Conservation (phyloP, 2,797 vertebrate species). For the Sternarchorhynchus goeldii region DNA sequence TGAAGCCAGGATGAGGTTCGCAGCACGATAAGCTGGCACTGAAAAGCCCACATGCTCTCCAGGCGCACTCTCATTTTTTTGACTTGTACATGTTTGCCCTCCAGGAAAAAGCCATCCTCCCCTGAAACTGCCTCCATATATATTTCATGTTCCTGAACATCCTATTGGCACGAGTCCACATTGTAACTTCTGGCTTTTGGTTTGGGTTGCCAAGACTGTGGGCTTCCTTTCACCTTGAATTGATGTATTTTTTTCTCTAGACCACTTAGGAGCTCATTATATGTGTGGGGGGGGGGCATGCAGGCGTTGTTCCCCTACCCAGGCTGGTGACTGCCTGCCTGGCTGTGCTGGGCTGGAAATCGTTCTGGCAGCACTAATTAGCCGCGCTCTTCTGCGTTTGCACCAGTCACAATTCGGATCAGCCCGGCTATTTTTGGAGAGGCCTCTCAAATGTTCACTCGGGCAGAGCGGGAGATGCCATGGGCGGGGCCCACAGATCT, state of each 20-base stretch:
- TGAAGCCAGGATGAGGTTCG: neutral
- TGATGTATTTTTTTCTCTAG: conserved; percentile 15
- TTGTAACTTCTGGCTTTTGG: neutral
- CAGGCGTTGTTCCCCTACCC: too few relatives aligned
- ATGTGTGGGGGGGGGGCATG: neutral
- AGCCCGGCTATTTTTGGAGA: conserved; percentile 28
- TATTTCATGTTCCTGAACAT: neutral
- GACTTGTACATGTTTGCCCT: neutral
- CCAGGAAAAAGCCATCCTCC: too few relatives aligned
- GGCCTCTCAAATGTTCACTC: neutral
- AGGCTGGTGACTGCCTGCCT: conserved; percentile 15
- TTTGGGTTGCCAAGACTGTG: conserved; percentile 6
- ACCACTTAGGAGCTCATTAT: conserved; percentile 36
- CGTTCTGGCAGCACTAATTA: conserved; percentile 39
- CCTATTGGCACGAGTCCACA: neutral
- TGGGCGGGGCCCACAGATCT: too few relatives aligned
- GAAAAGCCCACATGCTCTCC: neutral
- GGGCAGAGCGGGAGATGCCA: neutral
- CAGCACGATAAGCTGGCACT: neutral
- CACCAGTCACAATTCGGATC: conserved; percentile 5
- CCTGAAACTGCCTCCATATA: neutral
- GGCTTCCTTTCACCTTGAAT: neutral
- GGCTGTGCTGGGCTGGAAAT: conserved; percentile 8
- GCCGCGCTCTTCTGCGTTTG: conserved; percentile 10
- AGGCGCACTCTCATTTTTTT: neutral